phyloP scores from a whole-genome alignment of 2,888 invertebrate species.

The Papilio demoleus region DNA sequence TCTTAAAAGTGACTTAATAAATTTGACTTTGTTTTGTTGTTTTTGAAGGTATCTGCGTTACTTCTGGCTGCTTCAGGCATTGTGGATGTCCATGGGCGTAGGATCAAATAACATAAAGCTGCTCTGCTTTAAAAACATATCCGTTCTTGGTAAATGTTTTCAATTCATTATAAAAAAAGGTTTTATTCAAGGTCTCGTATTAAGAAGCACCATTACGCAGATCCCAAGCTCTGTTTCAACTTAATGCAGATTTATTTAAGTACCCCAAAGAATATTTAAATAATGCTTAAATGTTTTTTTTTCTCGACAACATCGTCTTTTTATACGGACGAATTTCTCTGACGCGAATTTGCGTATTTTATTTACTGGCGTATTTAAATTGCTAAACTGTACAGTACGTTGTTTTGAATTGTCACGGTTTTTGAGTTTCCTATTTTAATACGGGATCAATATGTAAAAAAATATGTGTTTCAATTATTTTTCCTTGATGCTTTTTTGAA shows the following conservation, averaged over 20 bases:
- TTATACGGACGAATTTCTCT: slow-evolving; percentile 6
- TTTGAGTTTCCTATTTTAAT: background rate
- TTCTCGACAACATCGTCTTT: slow-evolving; percentile 16
- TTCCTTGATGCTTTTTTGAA: too few relatives aligned
- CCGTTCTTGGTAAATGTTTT: background rate
- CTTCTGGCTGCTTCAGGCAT: too few relatives aligned
- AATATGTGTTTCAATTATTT: too few relatives aligned
- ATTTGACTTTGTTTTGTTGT: too few relatives aligned
- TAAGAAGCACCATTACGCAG: background rate
- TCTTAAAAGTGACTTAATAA: too few relatives aligned
- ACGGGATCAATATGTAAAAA: too few relatives aligned
- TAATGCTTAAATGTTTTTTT: slow-evolving; percentile 19
- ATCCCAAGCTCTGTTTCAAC: slow-evolving; percentile 18
- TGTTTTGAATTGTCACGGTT: background rate
- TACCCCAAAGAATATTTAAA: slow-evolving; percentile 23
- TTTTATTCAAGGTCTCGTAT: background rate
- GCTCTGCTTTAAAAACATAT: too few relatives aligned
- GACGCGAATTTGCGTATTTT: slow-evolving; percentile 21
- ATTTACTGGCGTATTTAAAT: slow-evolving; percentile 9
- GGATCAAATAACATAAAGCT: too few relatives aligned
- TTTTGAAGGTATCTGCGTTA: too few relatives aligned
- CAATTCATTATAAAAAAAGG: background rate
- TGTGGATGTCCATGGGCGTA: too few relatives aligned
- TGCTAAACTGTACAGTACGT: background rate
- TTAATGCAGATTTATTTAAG: slow-evolving; percentile 32